Evolutionary conservation across 2,113 vertebrate genomes (phyloP).

Genomic region (Haliaeetus leucogaster): DNA sequence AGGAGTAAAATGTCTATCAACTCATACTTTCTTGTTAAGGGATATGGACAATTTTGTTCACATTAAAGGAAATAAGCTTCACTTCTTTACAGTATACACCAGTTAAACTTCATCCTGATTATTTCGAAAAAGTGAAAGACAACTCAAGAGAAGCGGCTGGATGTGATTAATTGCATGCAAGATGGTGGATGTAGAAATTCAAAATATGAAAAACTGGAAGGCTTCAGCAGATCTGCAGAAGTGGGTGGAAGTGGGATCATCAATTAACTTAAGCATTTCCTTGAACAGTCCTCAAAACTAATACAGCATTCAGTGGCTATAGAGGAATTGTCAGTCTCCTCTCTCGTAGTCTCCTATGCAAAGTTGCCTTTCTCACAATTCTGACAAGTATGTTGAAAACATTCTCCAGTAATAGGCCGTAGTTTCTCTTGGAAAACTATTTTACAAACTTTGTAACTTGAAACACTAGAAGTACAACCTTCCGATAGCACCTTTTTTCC

Average conservation of each 20-base stretch:
- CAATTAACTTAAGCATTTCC: background rate
- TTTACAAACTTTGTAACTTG: background rate
- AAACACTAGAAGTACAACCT: background rate
- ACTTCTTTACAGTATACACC: background rate
- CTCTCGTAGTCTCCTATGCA: background rate
- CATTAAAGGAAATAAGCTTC: background rate
- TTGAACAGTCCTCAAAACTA: background rate
- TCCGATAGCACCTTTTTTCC: background rate
- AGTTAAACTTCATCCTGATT: background rate
- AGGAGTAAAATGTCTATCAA: background rate
- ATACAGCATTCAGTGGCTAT: accelerated
- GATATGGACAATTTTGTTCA: background rate
- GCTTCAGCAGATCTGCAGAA: background rate
- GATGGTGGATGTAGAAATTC: background rate
- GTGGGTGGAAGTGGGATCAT: background rate
- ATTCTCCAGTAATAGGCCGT: background rate
- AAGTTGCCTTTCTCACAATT: background rate
- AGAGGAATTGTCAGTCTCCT: background rate
- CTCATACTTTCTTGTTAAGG: background rate
- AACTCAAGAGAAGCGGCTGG: background rate
- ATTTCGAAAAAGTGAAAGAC: background rate
- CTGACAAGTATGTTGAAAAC: background rate
- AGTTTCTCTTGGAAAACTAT: background rate
- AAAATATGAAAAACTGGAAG: background rate
- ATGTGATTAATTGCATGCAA: background rate